A percentile compares a stretch with the other conserved stretches of the same genome.
These are phyloP conservation scores for Papilio gigon DNA, from an alignment of 2,888 invertebrate species.

Conservation along the genomic window DNA sequence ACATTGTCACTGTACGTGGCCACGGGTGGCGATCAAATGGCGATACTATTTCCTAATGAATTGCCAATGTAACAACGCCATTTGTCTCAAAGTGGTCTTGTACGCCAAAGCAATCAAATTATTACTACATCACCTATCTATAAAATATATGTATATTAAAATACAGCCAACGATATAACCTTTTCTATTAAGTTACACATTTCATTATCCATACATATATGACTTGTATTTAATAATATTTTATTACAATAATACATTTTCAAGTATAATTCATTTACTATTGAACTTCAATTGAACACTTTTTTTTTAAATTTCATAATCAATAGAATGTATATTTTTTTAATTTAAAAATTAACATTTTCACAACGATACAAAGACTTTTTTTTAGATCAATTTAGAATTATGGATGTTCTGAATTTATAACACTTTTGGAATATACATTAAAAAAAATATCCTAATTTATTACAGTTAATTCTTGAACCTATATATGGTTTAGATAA, in stretches of 20 bases:
- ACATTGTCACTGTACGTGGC: constrained; percentile 55
- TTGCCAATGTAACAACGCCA: constrained; percentile 46
- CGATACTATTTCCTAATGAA: constrained; percentile 46
- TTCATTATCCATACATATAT: constrained; percentile 6
- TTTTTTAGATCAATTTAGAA: constrained; percentile 16
- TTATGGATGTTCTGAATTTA: constrained; percentile 1
- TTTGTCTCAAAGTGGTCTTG: constrained; percentile 45
- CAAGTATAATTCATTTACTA: background rate
- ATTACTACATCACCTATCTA: constrained; percentile 23
- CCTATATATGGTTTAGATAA: constrained; percentile 48
- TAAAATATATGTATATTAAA: constrained; percentile 20
- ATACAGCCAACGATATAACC: background rate
- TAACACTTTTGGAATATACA: constrained; percentile 37
- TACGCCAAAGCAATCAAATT: constrained; percentile 49
- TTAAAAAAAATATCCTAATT: constrained; percentile 52
- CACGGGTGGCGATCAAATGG: constrained; percentile 43
- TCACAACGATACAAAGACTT: background rate
- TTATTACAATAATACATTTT: background rate
- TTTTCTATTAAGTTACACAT: constrained; percentile 13
- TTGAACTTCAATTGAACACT: background rate
- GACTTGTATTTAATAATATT: background rate
- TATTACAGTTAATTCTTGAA: constrained; percentile 51
- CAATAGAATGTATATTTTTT: background rate
- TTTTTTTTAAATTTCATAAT: background rate
- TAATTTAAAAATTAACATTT: background rate